Evolutionary conservation across 1,140 invertebrate species (phyloP).

Genomic region (Drosophila varians): DNA sequence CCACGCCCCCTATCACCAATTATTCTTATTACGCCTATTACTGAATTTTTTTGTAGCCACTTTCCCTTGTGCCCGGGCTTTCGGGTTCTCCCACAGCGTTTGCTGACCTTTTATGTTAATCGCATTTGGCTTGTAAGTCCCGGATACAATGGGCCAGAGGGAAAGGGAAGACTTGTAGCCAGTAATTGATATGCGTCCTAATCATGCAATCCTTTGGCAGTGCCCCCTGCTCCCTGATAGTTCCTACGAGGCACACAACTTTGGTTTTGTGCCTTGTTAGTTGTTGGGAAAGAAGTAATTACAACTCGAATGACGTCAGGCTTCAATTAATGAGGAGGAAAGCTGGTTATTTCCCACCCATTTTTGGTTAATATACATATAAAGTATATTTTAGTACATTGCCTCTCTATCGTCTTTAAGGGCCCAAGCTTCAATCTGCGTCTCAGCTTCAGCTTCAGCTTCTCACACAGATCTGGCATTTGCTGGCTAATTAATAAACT

Average conservation of each 20-base stretch:
- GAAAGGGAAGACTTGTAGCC: slow-evolving; percentile 65
- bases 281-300: slow-evolving; percentile 39
- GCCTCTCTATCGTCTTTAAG: too few relatives aligned
- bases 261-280: slow-evolving; percentile 38
- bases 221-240: not conserved
- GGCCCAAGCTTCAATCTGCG: slow-evolving; percentile 9
- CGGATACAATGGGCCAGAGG: not conserved
- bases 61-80: slow-evolving; percentile 27
- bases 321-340: slow-evolving; percentile 28
- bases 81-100: slow-evolving; percentile 6
- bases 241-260: slow-evolving; percentile 20
- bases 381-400: too few relatives aligned
- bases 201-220: slow-evolving; percentile 74
- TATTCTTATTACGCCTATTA: slow-evolving; percentile 81
- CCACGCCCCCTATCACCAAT: slow-evolving; percentile 58
- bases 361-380: slow-evolving; percentile 27
- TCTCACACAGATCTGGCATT: slow-evolving; percentile 26
- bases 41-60: slow-evolving; percentile 68
- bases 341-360: slow-evolving; percentile 17
- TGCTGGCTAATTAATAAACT: slow-evolving; percentile 77
- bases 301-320: slow-evolving; percentile 29
- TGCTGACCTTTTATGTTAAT: slow-evolving; percentile 81
- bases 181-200: slow-evolving; percentile 79
- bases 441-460: not conserved
- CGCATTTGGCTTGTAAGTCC: slow-evolving; percentile 51